These are phyloP conservation scores for Willisornis vidua DNA, from an alignment of 2,113 vertebrate species.

Conservation along the genomic window DNA sequence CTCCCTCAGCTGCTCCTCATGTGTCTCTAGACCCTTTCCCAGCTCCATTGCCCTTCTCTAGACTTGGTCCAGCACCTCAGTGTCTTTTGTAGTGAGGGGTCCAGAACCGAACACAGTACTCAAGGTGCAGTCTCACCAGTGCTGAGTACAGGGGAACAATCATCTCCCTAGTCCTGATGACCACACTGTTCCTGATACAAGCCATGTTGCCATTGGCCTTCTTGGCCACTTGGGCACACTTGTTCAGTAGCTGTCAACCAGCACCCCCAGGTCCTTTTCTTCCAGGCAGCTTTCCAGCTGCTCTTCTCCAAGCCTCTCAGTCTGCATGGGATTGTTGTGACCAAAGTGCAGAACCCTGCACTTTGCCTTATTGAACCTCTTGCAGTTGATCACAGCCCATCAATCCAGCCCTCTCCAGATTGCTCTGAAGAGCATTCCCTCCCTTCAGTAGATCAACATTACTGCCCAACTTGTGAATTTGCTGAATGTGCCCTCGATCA, in stretches of 20 bases:
- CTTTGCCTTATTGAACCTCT: not conserved
- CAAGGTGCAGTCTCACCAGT: not conserved
- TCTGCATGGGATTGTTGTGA: too few relatives aligned
- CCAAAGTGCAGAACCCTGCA: rapidly evolving
- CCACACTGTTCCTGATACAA: not conserved
- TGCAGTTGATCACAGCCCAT: not conserved
- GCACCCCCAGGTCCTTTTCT: not conserved
- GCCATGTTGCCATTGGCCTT: not conserved
- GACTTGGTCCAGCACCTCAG: not conserved
- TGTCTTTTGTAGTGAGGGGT: not conserved
- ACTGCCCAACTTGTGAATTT: not conserved
- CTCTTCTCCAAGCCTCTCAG: not conserved
- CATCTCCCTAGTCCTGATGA: not conserved
- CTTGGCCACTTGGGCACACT: not conserved
- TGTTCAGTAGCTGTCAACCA: not conserved
- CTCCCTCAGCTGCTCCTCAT: not conserved
- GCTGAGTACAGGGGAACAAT: not conserved
- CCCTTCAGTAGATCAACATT: not conserved
- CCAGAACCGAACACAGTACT: not conserved
- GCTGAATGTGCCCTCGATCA: not conserved
- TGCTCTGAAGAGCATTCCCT: not conserved
- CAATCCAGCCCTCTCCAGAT: not conserved
- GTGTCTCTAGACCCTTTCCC: not conserved
- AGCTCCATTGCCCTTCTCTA: not conserved
- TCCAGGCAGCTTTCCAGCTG: not conserved